Evolutionary conservation across 2,113 vertebrate species (phyloP).

Genomic region (Carettochelys insculpta): DNA sequence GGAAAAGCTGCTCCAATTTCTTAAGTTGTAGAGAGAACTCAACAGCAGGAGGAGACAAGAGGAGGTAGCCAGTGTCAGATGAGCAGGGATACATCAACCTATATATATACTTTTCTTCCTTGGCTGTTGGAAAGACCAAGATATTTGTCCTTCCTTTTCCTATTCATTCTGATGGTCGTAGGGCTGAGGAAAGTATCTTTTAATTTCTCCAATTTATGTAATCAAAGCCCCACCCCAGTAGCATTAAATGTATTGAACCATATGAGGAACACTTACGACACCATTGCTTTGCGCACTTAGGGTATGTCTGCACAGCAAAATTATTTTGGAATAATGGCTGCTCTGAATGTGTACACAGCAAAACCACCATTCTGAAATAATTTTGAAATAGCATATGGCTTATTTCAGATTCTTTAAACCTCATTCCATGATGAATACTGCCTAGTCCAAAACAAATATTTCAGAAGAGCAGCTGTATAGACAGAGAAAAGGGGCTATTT

Average conservation of each 20-base stretch:
- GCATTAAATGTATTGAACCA: background rate
- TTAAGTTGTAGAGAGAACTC: background rate
- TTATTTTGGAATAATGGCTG: too few species aligned
- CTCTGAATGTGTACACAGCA: too few species aligned
- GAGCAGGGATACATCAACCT: background rate
- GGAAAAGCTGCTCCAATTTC: background rate
- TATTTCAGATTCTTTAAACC: too few species aligned
- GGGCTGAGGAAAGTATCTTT: background rate
- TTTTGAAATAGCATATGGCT: too few species aligned
- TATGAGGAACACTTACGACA: background rate
- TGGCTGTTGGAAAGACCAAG: background rate
- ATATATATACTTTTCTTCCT: background rate
- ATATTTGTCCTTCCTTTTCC: background rate
- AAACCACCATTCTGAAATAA: too few species aligned
- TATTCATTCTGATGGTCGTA: background rate
- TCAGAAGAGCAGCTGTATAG: too few species aligned
- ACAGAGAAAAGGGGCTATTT: too few species aligned
- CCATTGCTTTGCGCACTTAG: background rate
- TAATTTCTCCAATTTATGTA: background rate
- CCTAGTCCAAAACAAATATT: too few species aligned
- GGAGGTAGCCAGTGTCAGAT: background rate
- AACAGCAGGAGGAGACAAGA: background rate
- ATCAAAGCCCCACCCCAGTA: background rate
- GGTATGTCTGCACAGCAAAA: too few species aligned
- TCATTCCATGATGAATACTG: too few species aligned